A percentile compares a stretch with the other conserved stretches of the same genome.
phyloP scores from a whole-genome alignment of 2,888 invertebrate species.

The Prosopocoilus inquinatus region DNA sequence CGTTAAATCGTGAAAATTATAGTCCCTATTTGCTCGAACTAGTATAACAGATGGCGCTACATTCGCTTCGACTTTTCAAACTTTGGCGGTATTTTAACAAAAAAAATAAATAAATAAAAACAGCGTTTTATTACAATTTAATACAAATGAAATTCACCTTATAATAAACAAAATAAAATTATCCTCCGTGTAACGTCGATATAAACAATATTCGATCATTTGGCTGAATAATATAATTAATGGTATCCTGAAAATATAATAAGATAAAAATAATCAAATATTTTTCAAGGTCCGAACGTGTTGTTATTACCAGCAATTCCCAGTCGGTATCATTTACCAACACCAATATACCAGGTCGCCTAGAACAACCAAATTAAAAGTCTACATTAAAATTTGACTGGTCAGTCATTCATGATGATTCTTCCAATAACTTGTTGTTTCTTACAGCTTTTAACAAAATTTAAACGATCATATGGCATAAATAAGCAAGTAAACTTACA shows the following conservation, averaged over 20 bases:
- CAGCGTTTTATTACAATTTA: too few species aligned
- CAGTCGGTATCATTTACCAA: slow-evolving; percentile 94
- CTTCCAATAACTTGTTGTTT: too few species aligned
- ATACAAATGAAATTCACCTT: too few species aligned
- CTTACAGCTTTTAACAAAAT: neutral
- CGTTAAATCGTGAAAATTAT: too few species aligned
- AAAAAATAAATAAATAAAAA: too few species aligned
- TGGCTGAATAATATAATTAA: slow-evolving; percentile 66
- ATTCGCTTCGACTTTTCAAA: too few species aligned
- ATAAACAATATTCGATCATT: slow-evolving; percentile 77
- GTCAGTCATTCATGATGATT: too few species aligned
- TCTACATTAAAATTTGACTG: slow-evolving; percentile 7
- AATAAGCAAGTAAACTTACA: slow-evolving; percentile 41
- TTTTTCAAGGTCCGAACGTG: slow-evolving; percentile 1
- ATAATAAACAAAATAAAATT: slow-evolving; percentile 31
- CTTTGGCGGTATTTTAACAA: too few species aligned
- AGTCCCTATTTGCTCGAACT: too few species aligned
- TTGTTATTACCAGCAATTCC: slow-evolving; percentile 82
- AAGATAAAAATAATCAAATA: slow-evolving; percentile 5
- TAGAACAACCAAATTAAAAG: slow-evolving; percentile 46
- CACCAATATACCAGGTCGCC: slow-evolving; percentile 89
- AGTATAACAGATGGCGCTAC: too few species aligned
- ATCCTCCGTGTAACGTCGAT: slow-evolving; percentile 83
- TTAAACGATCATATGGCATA: neutral
- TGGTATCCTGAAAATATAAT: slow-evolving; percentile 58